Evolutionary conservation across 2,113 vertebrate species (phyloP).

Genomic region (Penelope pileata): DNA sequence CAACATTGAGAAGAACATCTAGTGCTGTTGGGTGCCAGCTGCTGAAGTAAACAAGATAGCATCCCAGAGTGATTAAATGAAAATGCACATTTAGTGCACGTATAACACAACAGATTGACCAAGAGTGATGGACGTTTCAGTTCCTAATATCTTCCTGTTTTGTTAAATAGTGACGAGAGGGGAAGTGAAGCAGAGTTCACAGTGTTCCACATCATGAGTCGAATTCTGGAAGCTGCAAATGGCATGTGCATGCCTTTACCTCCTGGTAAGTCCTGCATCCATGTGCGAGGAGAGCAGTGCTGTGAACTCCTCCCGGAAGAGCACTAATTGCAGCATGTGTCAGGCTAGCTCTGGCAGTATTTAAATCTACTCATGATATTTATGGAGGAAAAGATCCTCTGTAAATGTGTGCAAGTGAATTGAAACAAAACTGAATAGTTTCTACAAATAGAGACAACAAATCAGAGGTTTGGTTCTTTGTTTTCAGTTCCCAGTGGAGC

Average conservation of each 20-base stretch:
- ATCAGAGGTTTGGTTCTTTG: background rate
- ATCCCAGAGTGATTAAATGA: background rate
- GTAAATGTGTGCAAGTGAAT: background rate
- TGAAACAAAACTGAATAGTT: background rate
- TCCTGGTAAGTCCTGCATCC: slow-evolving; percentile 81
- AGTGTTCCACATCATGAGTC: slow-evolving; percentile 89
- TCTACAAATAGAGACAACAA: background rate
- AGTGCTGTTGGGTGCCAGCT: background rate
- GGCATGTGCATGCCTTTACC: slow-evolving; percentile 89
- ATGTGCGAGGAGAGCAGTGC: background rate
- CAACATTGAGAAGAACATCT: background rate
- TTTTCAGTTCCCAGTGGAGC: background rate
- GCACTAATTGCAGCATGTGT: background rate
- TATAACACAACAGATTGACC: background rate
- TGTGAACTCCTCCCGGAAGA: background rate
- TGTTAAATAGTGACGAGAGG: slow-evolving; percentile 73
- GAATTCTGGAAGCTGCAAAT: slow-evolving; percentile 86
- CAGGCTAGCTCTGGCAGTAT: background rate
- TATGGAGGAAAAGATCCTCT: background rate
- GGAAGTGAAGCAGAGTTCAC: slow-evolving; percentile 82
- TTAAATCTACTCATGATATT: background rate
- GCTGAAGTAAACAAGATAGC: background rate
- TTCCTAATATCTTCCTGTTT: background rate
- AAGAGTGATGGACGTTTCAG: fast-evolving
- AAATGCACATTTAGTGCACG: background rate